Evolutionary conservation across 1,140 invertebrate species (phyloP), one percentile per base, ranked within the genome.

Genomic region (Neodiprion virginianus): DNA sequence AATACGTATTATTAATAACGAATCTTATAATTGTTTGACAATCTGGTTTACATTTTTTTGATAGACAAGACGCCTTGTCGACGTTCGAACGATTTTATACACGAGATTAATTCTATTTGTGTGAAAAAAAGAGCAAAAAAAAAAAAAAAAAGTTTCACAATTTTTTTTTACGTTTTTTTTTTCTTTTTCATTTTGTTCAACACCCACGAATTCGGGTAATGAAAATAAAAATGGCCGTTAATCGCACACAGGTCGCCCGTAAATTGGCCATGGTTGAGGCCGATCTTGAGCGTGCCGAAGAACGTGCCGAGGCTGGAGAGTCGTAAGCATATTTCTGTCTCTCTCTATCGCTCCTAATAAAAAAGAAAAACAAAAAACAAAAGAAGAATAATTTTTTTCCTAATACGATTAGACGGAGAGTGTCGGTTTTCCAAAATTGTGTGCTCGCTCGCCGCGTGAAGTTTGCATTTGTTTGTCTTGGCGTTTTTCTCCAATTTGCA

Each of bases 241-340:
- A 61, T 61, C 53, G 53, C 53, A 61, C 53, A 86, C 92, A 99
- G 99, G 98, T 99, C 89, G 98, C 99, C 92, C 98, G 98, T 97
- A 99, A 99, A 94, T 95, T 99, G 94, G 99, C 99, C 91, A 99
- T 99, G 97, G 98, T 99, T 94, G 99, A 99, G 92, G 98, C 98
- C 89, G 99, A 99, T 92, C 93, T 99, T 90, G 99, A 99, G 91
- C 95, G 98, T 92, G 98, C 99, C 83, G 99, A 99, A 93, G 98
- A 99, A 91, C 96, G 99, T 91, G 97, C 99, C 85, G 98, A 99
- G 91, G 92, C 98, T 88, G 98, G 98, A 91, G 99, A 99, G 95
- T 96, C 97, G 98, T 99, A 97, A 94, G 96, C 93, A 92, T 91
- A 85, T 81, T 83, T 83, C 81, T 70, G 53, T 77, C 72, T 80